Evolutionary conservation across 2,888 invertebrate genomes (phyloP), one percentile per base, ranked within the genome.

Genomic region (Operophtera brumata): DNA sequence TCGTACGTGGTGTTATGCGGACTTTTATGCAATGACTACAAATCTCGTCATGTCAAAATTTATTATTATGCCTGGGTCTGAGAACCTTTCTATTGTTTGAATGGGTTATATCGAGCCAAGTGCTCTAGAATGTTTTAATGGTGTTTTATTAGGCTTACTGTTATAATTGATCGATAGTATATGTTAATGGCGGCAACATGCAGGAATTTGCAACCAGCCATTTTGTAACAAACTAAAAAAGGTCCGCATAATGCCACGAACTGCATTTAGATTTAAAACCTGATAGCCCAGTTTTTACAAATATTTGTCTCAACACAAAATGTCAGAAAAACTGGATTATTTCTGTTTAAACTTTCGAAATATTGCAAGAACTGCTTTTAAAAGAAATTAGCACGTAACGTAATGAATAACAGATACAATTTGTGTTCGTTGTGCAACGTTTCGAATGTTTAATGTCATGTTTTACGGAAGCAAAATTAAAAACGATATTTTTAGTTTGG

Each of bases 281-380:
- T 50, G 64, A 69, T 66, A 66, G 59, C 70, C 69, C 66, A 59
- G 71, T 68, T 66, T 65, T 47, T 36, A 8, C 6, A 8, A 20
- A 36, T 36, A 7, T 11, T 37, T 41, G 26, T 39, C 11, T 30
- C 28, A 25, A n/a, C 57, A 41, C 46, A 28, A 49, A 49, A 56
- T 53, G 61, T 50, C 62, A 57, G 13, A 34, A 41, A 54, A 49
- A 52, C 57, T 64, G 58, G 67, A 67, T 70, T 68, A 62, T 70
- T 64, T 53, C 51, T 35, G 64, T 66, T 64, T 61, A 64, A 65
- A 64, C 61, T 62, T 44, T 51, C 59, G 47, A 56, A 60, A 62
- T 59, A 57, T 64, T 67, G 64, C 70, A 67, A 52, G 65, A 69
- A 59, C 42, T 26, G 46, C 42, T 44, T 42, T 37, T 32, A 32